phyloP scores from a whole-genome alignment of 2,113 vertebrate species.

The Eclectus roratus region DNA sequence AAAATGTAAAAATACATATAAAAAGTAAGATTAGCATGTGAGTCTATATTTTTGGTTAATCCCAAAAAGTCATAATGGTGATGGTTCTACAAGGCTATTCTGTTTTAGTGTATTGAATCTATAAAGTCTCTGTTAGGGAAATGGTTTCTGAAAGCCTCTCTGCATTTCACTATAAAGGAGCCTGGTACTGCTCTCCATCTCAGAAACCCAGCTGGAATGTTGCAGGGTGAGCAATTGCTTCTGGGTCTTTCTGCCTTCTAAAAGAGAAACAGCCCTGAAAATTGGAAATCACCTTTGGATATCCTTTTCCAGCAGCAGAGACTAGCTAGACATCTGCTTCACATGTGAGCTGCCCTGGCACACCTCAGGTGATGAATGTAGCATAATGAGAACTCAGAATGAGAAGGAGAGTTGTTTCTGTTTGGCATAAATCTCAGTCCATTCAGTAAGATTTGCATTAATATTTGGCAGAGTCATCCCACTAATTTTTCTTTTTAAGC shows the following conservation, averaged over 20 bases:
- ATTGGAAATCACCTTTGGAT: neutral
- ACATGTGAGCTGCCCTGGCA: neutral
- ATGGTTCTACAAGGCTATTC: neutral
- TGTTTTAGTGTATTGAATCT: slow-evolving; percentile 13
- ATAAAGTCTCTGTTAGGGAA: slow-evolving; percentile 48
- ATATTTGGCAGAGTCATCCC: neutral
- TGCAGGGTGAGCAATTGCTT: neutral
- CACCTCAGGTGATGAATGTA: neutral
- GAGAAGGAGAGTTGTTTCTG: neutral
- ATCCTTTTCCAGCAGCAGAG: neutral
- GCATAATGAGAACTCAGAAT: accelerated
- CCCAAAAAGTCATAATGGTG: neutral
- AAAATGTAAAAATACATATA: neutral
- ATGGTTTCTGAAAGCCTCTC: slow-evolving; percentile 47
- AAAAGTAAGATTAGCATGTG: neutral
- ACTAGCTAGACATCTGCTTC: neutral
- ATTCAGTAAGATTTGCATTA: neutral
- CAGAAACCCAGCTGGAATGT: slow-evolving; percentile 50
- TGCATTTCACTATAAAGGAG: slow-evolving; percentile 59
- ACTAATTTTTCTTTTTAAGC: neutral
- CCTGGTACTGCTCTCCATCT: slow-evolving; percentile 68
- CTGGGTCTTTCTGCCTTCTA: neutral
- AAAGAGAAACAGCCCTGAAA: neutral
- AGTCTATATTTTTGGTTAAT: neutral
- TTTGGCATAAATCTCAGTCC: neutral